Evolutionary conservation across 2,888 invertebrate species (phyloP).

Genomic region (Diarsia rubi): DNA sequence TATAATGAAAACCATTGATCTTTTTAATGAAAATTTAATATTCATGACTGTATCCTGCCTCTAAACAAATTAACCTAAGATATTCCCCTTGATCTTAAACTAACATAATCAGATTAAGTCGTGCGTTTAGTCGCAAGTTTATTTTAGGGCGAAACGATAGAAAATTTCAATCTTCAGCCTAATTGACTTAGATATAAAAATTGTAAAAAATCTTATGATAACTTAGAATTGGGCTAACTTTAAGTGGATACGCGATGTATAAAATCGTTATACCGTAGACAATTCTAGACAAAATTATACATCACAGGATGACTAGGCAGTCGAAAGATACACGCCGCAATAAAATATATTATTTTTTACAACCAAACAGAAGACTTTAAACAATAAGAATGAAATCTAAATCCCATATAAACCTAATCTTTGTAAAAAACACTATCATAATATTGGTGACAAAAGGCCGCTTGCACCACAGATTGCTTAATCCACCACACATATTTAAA

Average conservation of each 20-base stretch:
- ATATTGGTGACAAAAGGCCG: conserved; percentile 51
- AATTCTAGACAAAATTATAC: not conserved
- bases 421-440: conserved; percentile 46
- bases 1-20: not conserved
- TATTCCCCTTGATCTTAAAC: conserved; percentile 16
- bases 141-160: conserved; percentile 8
- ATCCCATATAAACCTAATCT: conserved; percentile 42
- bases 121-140: not conserved
- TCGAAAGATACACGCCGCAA: not conserved
- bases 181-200: conserved; percentile 10
- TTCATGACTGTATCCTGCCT: conserved; percentile 15
- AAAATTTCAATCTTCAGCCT: conserved; percentile 1
- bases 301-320: conserved; percentile 4
- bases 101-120: not conserved
- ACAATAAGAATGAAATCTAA: conserved; percentile 61
- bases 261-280: conserved; percentile 9
- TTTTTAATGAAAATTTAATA: not conserved
- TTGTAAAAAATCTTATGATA: conserved; percentile 36
- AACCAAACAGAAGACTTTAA: conserved; percentile 62
- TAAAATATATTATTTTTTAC: conserved; percentile 59
- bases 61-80: conserved; percentile 12
- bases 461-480: not conserved
- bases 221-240: conserved; percentile 36
- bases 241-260: conserved; percentile 30
- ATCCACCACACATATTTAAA: not conserved